Percentiles rank a stretch among this genome's conserved stretches.
Evolutionary conservation across 2,888 invertebrate genomes (phyloP).

Genomic region (Eilema griseolum): DNA sequence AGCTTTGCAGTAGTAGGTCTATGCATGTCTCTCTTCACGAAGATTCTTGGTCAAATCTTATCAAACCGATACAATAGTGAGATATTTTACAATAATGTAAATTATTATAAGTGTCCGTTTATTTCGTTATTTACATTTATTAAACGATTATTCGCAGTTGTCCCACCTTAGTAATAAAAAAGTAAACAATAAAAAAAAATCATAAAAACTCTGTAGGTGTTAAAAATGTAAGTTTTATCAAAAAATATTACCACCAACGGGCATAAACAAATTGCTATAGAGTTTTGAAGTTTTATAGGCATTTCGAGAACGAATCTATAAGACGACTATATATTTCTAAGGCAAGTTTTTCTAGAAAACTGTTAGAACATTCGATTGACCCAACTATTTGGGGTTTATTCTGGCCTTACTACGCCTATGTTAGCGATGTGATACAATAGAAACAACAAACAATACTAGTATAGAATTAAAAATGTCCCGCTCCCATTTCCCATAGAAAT

Average conservation of each 20-base stretch:
- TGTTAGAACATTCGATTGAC: neutral
- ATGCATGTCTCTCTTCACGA: no score
- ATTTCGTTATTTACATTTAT: neutral
- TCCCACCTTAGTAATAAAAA: neutral
- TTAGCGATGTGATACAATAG: neutral
- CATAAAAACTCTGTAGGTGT: neutral
- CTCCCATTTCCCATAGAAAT: no score
- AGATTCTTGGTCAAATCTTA: neutral
- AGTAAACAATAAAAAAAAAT: neutral
- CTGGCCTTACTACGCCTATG: slow-evolving; percentile 5
- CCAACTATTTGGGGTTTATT: slow-evolving; percentile 3
- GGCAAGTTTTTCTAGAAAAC: slow-evolving; percentile 5
- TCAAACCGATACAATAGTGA: neutral
- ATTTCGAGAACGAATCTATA: neutral
- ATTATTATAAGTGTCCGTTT: neutral
- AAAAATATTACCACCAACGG: neutral
- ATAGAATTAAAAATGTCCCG: neutral
- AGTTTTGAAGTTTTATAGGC: no score
- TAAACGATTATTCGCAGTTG: neutral
- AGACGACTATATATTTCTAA: neutral
- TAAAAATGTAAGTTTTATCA: neutral
- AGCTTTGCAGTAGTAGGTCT: neutral
- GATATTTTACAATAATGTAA: neutral
- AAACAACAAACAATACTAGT: neutral
- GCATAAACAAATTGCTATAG: neutral